phyloP scores from a whole-genome alignment of 2,113 vertebrate species.

The Ranitomeya imitator region DNA sequence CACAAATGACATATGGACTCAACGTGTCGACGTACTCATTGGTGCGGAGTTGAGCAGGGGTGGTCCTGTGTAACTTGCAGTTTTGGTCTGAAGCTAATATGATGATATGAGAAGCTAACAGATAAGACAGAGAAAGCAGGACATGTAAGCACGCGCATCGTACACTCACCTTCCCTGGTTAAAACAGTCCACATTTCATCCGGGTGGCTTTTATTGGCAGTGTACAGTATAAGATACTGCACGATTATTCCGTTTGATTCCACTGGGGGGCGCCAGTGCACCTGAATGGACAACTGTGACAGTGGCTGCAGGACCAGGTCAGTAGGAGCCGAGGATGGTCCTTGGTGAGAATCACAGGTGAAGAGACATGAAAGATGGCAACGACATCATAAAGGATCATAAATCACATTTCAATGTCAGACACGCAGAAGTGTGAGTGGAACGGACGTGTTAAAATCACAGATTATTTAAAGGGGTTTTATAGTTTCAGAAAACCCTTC shows the following conservation, averaged over 20 bases:
- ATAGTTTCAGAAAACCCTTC: too few relatives aligned
- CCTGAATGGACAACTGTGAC: constrained; percentile 85
- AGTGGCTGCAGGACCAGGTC: constrained; percentile 86
- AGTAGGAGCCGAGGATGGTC: constrained; percentile 87
- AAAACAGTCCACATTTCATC: constrained; percentile 89
- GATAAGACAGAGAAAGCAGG: background rate
- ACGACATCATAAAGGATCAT: background rate
- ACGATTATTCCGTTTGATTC: constrained; percentile 92
- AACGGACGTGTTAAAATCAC: background rate
- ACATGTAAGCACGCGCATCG: background rate
- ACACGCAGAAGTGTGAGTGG: background rate
- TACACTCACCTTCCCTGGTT: constrained; percentile 82
- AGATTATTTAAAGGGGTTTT: background rate
- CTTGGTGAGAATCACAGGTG: constrained; percentile 66
- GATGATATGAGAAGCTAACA: background rate
- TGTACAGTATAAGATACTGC: constrained; percentile 89
- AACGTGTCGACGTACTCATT: background rate
- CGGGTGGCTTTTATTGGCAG: constrained; percentile 81
- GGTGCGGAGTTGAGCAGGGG: background rate
- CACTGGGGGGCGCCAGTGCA: constrained; percentile 90
- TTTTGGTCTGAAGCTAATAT: background rate
- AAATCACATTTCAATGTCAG: background rate
- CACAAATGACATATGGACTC: background rate
- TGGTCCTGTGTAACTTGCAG: background rate
- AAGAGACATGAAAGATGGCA: background rate